phyloP scores from a whole-genome alignment of 2,888 invertebrate species.

The Tetragonisca angustula region DNA sequence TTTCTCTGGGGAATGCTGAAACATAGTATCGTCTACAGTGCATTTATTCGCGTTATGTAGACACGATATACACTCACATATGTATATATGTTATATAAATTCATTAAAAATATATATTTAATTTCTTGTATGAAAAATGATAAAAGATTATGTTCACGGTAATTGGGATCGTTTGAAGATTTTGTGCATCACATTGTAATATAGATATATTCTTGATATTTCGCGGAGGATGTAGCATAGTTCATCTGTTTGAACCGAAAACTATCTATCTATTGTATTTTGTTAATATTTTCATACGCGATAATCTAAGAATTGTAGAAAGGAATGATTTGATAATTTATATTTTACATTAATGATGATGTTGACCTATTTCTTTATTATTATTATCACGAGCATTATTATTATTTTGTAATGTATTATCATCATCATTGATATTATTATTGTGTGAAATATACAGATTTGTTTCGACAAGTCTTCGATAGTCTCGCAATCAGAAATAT shows the following conservation, averaged over 20 bases:
- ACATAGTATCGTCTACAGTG: constrained; percentile 46
- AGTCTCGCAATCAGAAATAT: not conserved
- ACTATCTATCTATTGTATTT: constrained; percentile 57
- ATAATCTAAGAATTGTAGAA: constrained; percentile 28
- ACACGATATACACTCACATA: constrained; percentile 10
- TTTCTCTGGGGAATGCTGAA: constrained; percentile 47
- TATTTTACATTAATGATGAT: constrained; percentile 13
- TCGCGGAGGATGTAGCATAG: constrained; percentile 51
- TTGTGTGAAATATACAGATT: constrained; percentile 9
- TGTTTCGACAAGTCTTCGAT: not conserved
- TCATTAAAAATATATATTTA: constrained; percentile 15
- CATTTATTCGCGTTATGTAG: constrained; percentile 63
- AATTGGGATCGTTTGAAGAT: constrained; percentile 37
- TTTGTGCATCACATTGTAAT: constrained; percentile 56
- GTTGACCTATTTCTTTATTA: constrained; percentile 17
- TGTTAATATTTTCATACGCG: constrained; percentile 67
- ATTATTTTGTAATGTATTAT: not conserved
- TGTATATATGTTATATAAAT: constrained; percentile 9
- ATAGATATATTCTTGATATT: constrained; percentile 66
- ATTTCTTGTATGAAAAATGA: constrained; percentile 42
- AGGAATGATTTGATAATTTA: constrained; percentile 36
- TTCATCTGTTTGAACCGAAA: constrained; percentile 42
- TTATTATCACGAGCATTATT: not conserved
- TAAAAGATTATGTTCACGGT: not conserved
- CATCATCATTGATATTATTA: not conserved